phyloP scores from a whole-genome alignment of 2,797 vertebrate genomes.

The Thaleichthys pacificus region DNA sequence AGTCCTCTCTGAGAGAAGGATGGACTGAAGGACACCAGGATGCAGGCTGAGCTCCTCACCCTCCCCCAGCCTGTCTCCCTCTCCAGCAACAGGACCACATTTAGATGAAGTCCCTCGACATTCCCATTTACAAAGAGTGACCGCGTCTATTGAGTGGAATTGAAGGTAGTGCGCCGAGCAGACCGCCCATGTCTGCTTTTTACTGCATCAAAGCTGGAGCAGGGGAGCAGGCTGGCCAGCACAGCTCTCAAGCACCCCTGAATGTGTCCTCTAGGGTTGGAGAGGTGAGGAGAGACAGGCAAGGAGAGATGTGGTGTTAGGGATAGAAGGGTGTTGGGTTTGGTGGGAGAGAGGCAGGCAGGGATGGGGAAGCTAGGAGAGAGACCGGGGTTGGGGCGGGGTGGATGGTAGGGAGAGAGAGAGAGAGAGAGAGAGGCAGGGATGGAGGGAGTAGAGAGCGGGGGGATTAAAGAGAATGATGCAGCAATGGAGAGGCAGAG shows the following conservation, averaged over 20 bases:
- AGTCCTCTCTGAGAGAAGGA: slow-evolving; percentile 47
- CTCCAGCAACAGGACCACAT: slow-evolving; percentile 43
- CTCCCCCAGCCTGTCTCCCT: slow-evolving; percentile 19
- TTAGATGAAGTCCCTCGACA: slow-evolving; percentile 51
- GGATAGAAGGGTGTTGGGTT: too few relatives aligned
- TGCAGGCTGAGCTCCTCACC: slow-evolving; percentile 28
- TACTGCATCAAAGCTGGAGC: slow-evolving; percentile 28
- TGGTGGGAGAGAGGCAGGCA: too few relatives aligned
- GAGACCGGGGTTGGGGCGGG: not conserved
- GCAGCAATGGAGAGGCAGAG: not conserved
- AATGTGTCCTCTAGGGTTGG: too few relatives aligned
- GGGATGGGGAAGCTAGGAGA: too few relatives aligned
- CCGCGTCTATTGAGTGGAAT: slow-evolving; percentile 54
- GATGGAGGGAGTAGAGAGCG: slow-evolving; percentile 4
- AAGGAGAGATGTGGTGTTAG: too few relatives aligned
- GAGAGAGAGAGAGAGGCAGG: slow-evolving; percentile 6
- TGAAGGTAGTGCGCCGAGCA: slow-evolving; percentile 40
- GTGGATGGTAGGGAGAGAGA: not conserved
- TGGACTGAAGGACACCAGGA: slow-evolving; percentile 41
- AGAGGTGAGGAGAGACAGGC: too few relatives aligned
- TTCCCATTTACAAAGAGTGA: slow-evolving; percentile 53
- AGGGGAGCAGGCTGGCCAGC: not conserved
- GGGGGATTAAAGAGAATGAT: not conserved
- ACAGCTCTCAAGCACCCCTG: too few relatives aligned
- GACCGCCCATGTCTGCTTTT: slow-evolving; percentile 23